Base-by-base conservation (phyloP, 2,797 vertebrate genomes). In the Phrynocephalus vlangalii region DNA sequence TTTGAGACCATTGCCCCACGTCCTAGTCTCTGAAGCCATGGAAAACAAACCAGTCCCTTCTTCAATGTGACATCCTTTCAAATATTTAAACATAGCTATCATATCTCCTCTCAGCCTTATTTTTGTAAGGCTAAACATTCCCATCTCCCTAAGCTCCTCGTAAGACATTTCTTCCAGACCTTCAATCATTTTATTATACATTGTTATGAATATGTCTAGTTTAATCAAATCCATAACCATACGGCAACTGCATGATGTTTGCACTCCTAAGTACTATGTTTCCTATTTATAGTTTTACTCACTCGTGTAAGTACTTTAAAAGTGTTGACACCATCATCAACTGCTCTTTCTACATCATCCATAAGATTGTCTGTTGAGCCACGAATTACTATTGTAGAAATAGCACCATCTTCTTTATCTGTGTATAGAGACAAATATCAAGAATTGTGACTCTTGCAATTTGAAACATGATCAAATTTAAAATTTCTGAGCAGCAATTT, bases 301-400 rank as follows among this genome's bases (percentile, higher is more conserved):
- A 99, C 99, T 96, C 98, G 97, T 77, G 98, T 98, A 88, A 99
- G 98, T 89, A 99, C 97, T 97, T 99, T 99, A 95, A 99, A 99
- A 90, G 98, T 99, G 93, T 99, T 99, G 84, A 99, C 98, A 3
- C 97, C 99, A 91, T 99, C 99, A 89, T 99, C 99, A 3, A 99
- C 96, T 20, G 99, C 99, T 90, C 99, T 97, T 95, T 99, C 99
- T 78, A 99, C 97, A 85, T 99, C 99, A 93, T 99, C 99, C 99
- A 99, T 99, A 87, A 98, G 96, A 91, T 99, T 99, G 90, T 99
- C 98, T 44, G 99, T 99, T 87, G 99, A 99, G 60, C 99, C 99
- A 94, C 99, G 97, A 93, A 99, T 97, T 66, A 99, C 97, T 91
- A 99, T 96, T 0, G 99, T 99, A 26, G 99, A 97, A 93, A 99